Conservation (phyloP, 2,888 invertebrate genomes). For the Pollenia labialis region DNA sequence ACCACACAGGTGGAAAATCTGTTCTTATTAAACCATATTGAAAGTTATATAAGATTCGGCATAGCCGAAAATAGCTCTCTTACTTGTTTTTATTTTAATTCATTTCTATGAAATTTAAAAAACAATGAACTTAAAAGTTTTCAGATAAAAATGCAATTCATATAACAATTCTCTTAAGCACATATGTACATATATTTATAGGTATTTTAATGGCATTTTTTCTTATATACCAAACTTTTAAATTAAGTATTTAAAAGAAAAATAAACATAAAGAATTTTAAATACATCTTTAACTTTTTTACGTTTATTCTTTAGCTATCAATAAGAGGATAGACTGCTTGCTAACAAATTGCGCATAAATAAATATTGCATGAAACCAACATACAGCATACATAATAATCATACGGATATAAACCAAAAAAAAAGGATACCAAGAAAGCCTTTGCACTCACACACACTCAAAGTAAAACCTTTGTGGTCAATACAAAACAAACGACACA, state of each 20-base stretch:
- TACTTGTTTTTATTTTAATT: too few relatives aligned
- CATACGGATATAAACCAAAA: neutral
- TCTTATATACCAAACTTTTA: too few relatives aligned
- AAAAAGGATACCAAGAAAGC: neutral
- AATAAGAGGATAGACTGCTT: conserved; percentile 29
- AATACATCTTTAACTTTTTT: conserved; percentile 29
- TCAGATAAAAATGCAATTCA: too few relatives aligned
- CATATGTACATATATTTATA: too few relatives aligned
- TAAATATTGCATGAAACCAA: conserved; percentile 60
- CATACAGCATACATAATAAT: conserved; percentile 22
- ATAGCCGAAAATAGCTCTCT: too few relatives aligned
- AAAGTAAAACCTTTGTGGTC: conserved; percentile 61
- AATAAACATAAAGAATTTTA: neutral
- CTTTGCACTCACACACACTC: conserved; percentile 6
- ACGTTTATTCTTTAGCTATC: conserved; percentile 19
- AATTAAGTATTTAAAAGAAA: conserved; percentile 5
- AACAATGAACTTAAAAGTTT: too few relatives aligned
- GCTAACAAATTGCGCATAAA: conserved; percentile 64
- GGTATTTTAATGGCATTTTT: too few relatives aligned
- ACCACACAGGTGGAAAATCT: too few relatives aligned
- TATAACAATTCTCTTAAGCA: too few relatives aligned
- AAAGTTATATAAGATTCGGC: too few relatives aligned
- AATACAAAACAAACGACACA: conserved; percentile 47
- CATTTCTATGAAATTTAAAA: too few relatives aligned
- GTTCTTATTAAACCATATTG: too few relatives aligned